These are phyloP conservation scores for Ceyx margarethae DNA, from an alignment of 2,113 vertebrate species.

Conservation along the genomic window DNA sequence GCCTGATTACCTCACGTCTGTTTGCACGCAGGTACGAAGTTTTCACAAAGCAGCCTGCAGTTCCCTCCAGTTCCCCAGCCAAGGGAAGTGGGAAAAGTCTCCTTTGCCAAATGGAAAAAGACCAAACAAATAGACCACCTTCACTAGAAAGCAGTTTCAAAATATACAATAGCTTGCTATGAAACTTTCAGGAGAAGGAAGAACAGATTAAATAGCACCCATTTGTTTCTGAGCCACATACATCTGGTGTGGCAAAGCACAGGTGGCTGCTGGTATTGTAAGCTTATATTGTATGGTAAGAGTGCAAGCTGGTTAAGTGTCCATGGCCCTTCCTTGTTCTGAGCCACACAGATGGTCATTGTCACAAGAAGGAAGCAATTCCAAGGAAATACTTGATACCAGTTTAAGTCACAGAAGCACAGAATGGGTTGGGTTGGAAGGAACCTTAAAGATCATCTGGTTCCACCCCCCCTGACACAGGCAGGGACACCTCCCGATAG, in stretches of 20 bases:
- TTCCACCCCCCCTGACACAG: not conserved
- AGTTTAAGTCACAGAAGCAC: not conserved
- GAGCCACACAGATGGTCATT: rapidly evolving
- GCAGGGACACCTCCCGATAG: not conserved
- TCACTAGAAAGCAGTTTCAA: slow-evolving; percentile 14
- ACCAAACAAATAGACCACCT: not conserved
- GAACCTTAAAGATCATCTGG: not conserved
- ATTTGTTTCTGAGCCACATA: not conserved
- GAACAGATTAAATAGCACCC: not conserved
- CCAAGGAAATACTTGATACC: not conserved
- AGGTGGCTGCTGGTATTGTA: not conserved
- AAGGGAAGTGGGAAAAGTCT: not conserved
- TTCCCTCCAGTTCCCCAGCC: slow-evolving; percentile 1
- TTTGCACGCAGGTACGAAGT: not conserved
- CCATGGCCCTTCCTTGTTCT: not conserved
- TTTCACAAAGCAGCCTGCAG: not conserved
- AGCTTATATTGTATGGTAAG: rapidly evolving
- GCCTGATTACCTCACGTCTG: slow-evolving; percentile 51
- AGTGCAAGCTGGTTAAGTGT: rapidly evolving
- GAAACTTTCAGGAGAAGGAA: not conserved
- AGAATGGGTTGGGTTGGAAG: not conserved
- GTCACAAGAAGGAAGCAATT: not conserved
- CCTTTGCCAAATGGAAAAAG: slow-evolving; percentile 27
- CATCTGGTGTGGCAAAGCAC: rapidly evolving
- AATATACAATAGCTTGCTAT: not conserved